Percentiles rank a stretch among this genome's conserved stretches.
Conservation (phyloP, 2,113 vertebrate species). For the Urocynchramus pylzowi region DNA sequence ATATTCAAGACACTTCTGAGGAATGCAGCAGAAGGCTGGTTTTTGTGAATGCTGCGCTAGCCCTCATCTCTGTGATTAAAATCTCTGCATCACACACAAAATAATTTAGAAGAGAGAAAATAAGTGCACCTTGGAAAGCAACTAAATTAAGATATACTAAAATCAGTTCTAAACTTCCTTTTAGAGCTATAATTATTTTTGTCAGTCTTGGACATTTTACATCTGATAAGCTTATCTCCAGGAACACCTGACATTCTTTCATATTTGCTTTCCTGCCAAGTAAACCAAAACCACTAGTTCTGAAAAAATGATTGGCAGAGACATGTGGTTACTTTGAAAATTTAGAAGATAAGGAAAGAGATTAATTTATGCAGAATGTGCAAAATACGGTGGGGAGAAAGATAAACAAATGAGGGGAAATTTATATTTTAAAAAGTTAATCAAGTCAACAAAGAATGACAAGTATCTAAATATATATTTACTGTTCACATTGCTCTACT, state of each 20-base stretch:
- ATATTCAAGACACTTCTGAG: not conserved
- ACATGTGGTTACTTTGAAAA: not conserved
- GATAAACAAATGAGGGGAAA: not conserved
- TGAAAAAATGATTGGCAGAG: not conserved
- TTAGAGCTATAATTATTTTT: not conserved
- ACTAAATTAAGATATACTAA: not conserved
- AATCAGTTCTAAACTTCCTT: not conserved
- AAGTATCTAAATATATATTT: not conserved
- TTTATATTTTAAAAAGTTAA: not conserved
- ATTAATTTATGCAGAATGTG: not conserved
- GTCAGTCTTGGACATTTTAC: not conserved
- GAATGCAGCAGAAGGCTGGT: not conserved
- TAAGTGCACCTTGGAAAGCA: not conserved
- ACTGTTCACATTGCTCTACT: not conserved
- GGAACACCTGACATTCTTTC: not conserved
- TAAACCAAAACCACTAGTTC: not conserved
- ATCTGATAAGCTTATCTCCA: not conserved
- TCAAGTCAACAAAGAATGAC: not conserved
- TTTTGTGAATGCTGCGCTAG: not conserved
- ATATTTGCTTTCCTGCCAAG: not conserved
- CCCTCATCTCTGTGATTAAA: not conserved
- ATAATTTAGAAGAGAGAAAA: not conserved
- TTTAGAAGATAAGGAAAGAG: not conserved
- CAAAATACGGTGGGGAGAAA: not conserved
- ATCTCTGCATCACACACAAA: not conserved